phyloP scores from a whole-genome alignment of 2,113 vertebrate species.

The Macrotus californicus region DNA sequence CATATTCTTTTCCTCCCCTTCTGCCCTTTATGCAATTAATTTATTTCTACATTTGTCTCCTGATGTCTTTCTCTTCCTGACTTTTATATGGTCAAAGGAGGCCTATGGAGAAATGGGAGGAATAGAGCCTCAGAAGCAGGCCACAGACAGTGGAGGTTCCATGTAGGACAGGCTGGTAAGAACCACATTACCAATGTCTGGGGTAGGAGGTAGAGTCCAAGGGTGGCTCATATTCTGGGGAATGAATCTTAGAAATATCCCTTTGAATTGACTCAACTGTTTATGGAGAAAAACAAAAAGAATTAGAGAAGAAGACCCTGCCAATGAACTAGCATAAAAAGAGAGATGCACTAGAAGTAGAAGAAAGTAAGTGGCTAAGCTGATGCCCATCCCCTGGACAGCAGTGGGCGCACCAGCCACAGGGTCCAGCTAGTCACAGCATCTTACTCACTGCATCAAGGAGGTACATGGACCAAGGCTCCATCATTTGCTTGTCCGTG shows the following conservation, averaged over 20 bases:
- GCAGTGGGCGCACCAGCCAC: rapidly evolving
- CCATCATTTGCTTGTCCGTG: too few species aligned
- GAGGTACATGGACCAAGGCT: not conserved
- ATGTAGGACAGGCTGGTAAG: not conserved
- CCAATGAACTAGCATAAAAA: not conserved
- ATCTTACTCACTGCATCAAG: not conserved
- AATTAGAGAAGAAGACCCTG: not conserved
- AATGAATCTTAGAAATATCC: not conserved
- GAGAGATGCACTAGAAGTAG: not conserved
- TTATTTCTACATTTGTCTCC: not conserved
- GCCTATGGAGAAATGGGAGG: not conserved
- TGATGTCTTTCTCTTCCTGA: not conserved
- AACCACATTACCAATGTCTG: not conserved
- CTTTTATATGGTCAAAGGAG: not conserved
- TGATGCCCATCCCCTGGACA: rapidly evolving
- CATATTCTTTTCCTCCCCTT: not conserved
- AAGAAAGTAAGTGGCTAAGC: not conserved
- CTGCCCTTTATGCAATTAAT: not conserved
- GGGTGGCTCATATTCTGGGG: not conserved
- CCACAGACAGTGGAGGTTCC: not conserved
- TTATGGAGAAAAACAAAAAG: not conserved
- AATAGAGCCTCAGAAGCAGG: not conserved
- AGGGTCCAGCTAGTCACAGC: not conserved
- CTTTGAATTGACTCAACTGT: not conserved
- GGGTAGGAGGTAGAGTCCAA: not conserved